Evolutionary conservation across 2,888 invertebrate species (phyloP).

Genomic region (Philereme vetulata): DNA sequence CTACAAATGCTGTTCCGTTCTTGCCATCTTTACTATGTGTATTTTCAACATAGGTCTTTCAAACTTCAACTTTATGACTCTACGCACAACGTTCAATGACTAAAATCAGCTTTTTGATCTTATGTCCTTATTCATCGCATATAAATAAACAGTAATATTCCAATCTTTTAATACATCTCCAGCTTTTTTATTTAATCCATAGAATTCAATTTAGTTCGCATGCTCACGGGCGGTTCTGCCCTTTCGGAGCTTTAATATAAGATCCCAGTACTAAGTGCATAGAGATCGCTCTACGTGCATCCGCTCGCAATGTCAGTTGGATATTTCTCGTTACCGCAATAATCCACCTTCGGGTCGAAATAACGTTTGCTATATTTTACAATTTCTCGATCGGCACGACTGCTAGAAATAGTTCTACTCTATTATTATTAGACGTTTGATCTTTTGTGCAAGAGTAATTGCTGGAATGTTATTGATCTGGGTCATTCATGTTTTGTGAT

Average conservation of each 20-base stretch:
- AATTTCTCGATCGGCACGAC: slow-evolving; percentile 52
- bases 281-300: slow-evolving; percentile 77
- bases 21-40: slow-evolving; percentile 30
- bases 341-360: slow-evolving; percentile 70
- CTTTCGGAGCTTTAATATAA: slow-evolving; percentile 38
- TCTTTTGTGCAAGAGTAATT: slow-evolving; percentile 22
- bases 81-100: slow-evolving; percentile 38
- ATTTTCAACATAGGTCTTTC: slow-evolving; percentile 18
- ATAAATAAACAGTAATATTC: slow-evolving; percentile 39
- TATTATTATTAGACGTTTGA: slow-evolving; percentile 29
- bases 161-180: slow-evolving; percentile 30
- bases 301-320: slow-evolving; percentile 75
- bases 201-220: slow-evolving; percentile 39
- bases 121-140: slow-evolving; percentile 44
- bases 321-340: slow-evolving; percentile 80
- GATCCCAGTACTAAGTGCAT: slow-evolving; percentile 73
- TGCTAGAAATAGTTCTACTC: slow-evolving; percentile 30
- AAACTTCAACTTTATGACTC: slow-evolving; percentile 34
- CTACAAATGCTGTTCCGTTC: slow-evolving; percentile 60
- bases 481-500: slow-evolving; percentile 2
- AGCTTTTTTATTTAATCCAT: slow-evolving; percentile 36
- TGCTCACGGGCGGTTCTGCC: slow-evolving; percentile 37
- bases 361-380: slow-evolving; percentile 70
- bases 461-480: slow-evolving; percentile 19
- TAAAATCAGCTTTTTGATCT: slow-evolving; percentile 34